Evolutionary conservation across 2,797 vertebrate species (phyloP), one percentile per base, ranked within the genome.

Genomic region (Gadopsis marmoratus): DNA sequence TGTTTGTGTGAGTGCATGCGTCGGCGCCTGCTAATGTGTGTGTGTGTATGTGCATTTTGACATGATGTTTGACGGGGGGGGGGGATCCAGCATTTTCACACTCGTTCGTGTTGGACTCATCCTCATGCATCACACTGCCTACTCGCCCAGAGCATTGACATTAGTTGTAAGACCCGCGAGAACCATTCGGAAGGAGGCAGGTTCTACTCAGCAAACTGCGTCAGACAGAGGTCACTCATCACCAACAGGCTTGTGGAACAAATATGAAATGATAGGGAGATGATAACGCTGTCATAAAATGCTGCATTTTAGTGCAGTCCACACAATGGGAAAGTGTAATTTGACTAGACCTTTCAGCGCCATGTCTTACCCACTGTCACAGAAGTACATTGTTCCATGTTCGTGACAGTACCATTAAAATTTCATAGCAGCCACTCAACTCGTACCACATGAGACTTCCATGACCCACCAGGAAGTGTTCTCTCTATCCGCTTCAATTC

Each of bases 401-500:
- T 56, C 73, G 51, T 39, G 37, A 59, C 60, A 39, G 60, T 23
- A 7, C 33, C 26, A 31, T 82, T 43, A 54, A 82, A 72, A 65
- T 82, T 71, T 82, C 58, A 86, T 2, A 62, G 61, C 53, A 75
- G 26, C 60, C 64, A 48, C 76, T 86, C 65, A 61, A 72, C 29
- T 13, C 55, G 37, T 17, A 69, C 61, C 63, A 78, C 67, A 69
- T 26, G 48, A 83, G 73, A 85, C 58, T 47, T 72, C 41, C n/a
- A 47, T 66, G 76, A 59, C 60, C 75, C 74, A 70, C 37, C 26
- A 51, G 72, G 62, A 79, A 74, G 39, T 43, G 54, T 65, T 45
- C 55, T 56, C 59, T 75, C 65, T 41, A 50, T 83, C 66, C 69
- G 13, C 82, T 80, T 75, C 31, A 75, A 81, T 81, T 79, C 64